phyloP scores from a whole-genome alignment of 2,888 invertebrate species.

The Heliconius ismenius region DNA sequence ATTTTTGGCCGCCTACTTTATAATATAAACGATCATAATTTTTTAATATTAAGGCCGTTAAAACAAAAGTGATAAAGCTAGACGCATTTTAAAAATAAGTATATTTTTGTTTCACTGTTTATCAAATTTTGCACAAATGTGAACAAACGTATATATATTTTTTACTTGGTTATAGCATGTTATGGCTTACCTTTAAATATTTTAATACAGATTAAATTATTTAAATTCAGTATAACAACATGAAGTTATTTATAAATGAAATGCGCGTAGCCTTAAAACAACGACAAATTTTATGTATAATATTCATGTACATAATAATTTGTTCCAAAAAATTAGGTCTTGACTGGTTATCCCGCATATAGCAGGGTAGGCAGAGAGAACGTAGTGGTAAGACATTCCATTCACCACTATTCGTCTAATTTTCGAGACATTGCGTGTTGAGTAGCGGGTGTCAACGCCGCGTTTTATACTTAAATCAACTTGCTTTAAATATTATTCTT shows the following conservation, averaged over 20 bases:
- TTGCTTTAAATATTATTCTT: not conserved
- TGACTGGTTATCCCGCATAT: not conserved
- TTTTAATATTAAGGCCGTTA: constrained; percentile 1
- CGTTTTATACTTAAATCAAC: not conserved
- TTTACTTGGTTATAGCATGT: not conserved
- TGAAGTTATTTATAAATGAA: not conserved
- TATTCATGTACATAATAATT: not conserved
- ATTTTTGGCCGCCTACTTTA: not conserved
- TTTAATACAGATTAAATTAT: not conserved
- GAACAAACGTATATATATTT: not conserved
- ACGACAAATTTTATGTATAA: not conserved
- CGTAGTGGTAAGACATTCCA: no score
- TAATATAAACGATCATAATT: not conserved
- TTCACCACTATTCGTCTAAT: not conserved
- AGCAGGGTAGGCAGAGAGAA: not conserved
- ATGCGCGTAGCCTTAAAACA: not conserved
- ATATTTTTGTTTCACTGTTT: not conserved
- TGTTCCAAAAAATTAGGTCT: not conserved
- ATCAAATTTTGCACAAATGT: not conserved
- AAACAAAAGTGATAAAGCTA: not conserved
- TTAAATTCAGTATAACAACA: not conserved
- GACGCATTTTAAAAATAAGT: constrained; percentile 11
- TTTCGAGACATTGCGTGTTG: not conserved
- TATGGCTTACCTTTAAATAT: not conserved
- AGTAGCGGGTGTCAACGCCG: not conserved